Evolutionary conservation across 2,113 vertebrate genomes (phyloP), one percentile per base, ranked within the genome.

Genomic region (Rynchops niger): DNA sequence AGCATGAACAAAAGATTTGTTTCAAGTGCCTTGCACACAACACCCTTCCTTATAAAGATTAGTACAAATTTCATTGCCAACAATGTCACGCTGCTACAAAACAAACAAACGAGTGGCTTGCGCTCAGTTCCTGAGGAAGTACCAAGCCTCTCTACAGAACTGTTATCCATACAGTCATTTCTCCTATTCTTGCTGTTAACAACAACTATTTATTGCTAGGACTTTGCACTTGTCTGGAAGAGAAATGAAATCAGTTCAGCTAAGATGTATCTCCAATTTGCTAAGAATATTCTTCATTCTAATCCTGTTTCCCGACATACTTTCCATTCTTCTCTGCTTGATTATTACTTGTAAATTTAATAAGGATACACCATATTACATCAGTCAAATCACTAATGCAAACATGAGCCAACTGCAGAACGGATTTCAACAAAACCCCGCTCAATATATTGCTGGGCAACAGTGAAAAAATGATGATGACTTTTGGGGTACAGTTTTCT

Each of bases 261-360:
- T 87, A 67, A 84, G 91, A 94, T 0, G 0, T 58, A 91, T 63
- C 61, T 71, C 43, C 81, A 78, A 55, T 95, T 87, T 12, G 2
- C 73, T 79, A 61, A 58, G 47, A 74, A 93, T 67, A 91, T 94
- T 81, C 70, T 78, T 96, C 80, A 89, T 82, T 86, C 67, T 97
- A 97, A 96, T 88, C 70, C 73, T 91, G 84, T 95, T 96, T 94
- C 40, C 66, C 52, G 72, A 45, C 56, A 74, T 79, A 82, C 43
- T 63, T 94, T 36, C 86, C 78, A 87, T 97, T 96, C 87, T 85
- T 97, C 86, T 96, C 81, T 88, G 80, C 80, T 93, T 91, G 77
- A 84, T 84, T 87, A 91, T 25, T 91, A 59, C 73, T 79, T 87
- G 49, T 22, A 96, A 96, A 96, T 94, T 87, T 69, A 96, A 95